These are phyloP conservation scores for Acheta domesticus DNA, from an alignment of 2,888 invertebrate genomes.

Conservation along the genomic window DNA sequence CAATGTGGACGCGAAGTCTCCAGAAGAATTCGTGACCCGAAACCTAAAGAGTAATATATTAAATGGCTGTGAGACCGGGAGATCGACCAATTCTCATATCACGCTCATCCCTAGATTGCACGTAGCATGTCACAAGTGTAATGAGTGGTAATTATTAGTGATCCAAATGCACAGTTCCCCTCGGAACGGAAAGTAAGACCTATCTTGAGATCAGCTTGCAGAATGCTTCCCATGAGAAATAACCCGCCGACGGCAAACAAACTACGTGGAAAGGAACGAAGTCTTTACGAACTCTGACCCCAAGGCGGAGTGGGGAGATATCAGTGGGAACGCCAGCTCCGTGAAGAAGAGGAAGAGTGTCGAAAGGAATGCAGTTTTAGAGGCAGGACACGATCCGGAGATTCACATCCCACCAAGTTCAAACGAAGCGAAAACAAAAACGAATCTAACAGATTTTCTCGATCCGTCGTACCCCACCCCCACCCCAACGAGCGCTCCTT, in stretches of 20 bases:
- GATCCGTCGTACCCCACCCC: neutral
- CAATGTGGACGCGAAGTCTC: no score
- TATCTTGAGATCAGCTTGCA: neutral
- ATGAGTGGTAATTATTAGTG: neutral
- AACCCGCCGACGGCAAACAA: neutral
- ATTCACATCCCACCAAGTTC: neutral
- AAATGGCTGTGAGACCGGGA: no score
- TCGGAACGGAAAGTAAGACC: neutral
- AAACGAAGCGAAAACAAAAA: neutral
- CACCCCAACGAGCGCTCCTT: neutral
- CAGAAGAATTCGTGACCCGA: no score
- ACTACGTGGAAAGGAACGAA: neutral
- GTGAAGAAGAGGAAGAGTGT: neutral
- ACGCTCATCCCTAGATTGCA: no score
- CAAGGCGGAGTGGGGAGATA: neutral
- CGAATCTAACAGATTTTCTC: neutral
- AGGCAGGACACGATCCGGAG: neutral
- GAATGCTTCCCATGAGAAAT: conserved; percentile 2
- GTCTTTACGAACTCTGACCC: neutral
- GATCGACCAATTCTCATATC: no score
- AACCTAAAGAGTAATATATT: no score
- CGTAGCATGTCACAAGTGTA: neutral
- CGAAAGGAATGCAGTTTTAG: neutral
- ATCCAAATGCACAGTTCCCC: neutral
- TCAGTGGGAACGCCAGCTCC: neutral